A percentile compares a stretch with the other conserved stretches of the same genome.
Conservation (phyloP, 2,888 invertebrate species). For the Leptinotarsa juncta region DNA sequence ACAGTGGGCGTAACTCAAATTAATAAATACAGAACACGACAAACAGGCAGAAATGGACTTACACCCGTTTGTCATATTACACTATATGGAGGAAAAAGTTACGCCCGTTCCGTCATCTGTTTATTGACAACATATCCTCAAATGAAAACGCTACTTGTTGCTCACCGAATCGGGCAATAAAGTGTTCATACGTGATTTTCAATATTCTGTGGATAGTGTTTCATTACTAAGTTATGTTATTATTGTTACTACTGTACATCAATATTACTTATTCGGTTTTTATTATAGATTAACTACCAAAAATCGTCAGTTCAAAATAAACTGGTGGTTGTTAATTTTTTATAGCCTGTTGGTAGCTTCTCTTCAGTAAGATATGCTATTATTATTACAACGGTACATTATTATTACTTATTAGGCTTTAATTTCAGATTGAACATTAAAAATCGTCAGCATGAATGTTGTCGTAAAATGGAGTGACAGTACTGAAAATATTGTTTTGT, state of each 20-base stretch:
- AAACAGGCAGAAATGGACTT: background rate
- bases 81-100: background rate
- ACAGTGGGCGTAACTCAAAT: background rate
- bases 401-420: background rate
- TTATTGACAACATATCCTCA: background rate
- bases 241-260: background rate
- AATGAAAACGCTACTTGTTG: background rate
- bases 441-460: background rate
- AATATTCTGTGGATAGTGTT: background rate
- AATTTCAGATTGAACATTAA: background rate
- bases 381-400: background rate
- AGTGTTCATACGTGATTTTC: background rate
- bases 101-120: background rate
- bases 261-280: background rate
- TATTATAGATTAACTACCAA: background rate
- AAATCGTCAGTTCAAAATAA: background rate
- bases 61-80: background rate
- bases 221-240: background rate
- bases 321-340: background rate
- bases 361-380: background rate
- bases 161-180: background rate
- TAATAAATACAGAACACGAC: background rate
- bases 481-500: constrained; percentile 1
- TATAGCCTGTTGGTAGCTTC: background rate
- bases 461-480: background rate